Conservation (phyloP, 2,797 vertebrate species). For the Danio albolineatus region DNA sequence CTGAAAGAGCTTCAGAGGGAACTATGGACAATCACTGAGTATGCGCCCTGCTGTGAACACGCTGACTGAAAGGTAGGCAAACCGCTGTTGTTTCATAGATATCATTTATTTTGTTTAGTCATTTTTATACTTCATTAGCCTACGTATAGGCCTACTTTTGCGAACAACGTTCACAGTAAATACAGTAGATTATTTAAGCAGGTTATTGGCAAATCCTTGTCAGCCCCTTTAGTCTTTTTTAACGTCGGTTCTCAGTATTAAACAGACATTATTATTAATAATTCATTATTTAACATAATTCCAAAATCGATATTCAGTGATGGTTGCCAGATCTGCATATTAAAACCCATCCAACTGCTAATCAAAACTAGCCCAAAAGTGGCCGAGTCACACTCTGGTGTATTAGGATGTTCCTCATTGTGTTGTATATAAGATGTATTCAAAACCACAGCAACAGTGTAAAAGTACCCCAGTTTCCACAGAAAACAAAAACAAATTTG, state of each 20-base stretch:
- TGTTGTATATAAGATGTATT: no score
- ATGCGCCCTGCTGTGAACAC: slow-evolving; percentile 7
- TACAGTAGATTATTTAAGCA: background rate
- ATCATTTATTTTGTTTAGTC: background rate
- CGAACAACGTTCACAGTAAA: background rate
- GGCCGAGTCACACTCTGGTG: no score
- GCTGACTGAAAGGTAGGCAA: slow-evolving; percentile 13
- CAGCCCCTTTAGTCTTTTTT: background rate
- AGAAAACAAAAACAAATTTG: no score
- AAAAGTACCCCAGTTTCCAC: no score
- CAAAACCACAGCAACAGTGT: no score
- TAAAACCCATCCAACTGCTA: no score
- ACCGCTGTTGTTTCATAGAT: background rate
- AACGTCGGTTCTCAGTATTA: background rate
- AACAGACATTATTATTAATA: no score
- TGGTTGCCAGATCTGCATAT: no score
- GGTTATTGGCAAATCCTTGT: background rate
- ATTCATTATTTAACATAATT: no score
- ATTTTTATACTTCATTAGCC: background rate
- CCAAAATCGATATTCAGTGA: no score
- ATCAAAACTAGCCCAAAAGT: no score
- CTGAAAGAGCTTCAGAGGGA: background rate
- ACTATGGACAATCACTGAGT: slow-evolving; percentile 21
- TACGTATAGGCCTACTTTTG: background rate
- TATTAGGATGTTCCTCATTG: no score